Conservation (phyloP, 2,797 vertebrate species). For the Phataginus tetradactyla region DNA sequence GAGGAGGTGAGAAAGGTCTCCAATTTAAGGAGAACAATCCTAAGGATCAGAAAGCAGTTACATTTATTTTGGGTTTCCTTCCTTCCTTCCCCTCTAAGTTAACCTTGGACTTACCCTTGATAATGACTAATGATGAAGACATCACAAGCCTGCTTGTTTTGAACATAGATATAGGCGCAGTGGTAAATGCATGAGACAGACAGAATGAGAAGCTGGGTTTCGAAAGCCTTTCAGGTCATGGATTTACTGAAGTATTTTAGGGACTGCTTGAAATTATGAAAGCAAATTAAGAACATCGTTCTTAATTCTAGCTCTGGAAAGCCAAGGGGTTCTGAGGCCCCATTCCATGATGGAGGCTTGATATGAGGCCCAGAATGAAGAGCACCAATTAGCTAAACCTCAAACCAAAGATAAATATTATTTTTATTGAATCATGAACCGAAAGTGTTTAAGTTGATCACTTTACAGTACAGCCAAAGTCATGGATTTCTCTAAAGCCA, state of each 20-base stretch:
- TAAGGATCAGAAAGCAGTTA: constrained; percentile 41
- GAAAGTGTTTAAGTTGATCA: constrained; percentile 54
- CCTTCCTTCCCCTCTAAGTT: constrained; percentile 23
- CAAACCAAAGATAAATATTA: constrained; percentile 58
- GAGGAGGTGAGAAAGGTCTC: not conserved
- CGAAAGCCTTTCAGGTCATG: not conserved
- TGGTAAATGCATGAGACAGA: constrained; percentile 15
- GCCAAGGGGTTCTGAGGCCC: not conserved
- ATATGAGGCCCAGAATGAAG: constrained; percentile 23
- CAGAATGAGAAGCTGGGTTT: not conserved
- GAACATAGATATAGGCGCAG: not conserved
- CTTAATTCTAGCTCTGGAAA: constrained; percentile 19
- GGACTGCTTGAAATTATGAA: constrained; percentile 11
- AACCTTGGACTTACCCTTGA: constrained; percentile 50
- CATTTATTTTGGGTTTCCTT: constrained; percentile 57
- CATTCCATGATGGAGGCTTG: not conserved
- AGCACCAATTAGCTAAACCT: constrained; percentile 53
- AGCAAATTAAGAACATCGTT: constrained; percentile 4
- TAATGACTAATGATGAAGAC: constrained; percentile 50
- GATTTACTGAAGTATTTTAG: constrained; percentile 34
- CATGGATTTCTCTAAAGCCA: constrained; percentile 48
- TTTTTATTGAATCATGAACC: constrained; percentile 55
- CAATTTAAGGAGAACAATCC: constrained; percentile 16
- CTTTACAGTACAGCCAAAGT: constrained; percentile 36
- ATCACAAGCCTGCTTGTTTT: constrained; percentile 42